Conservation (phyloP, 2,113 vertebrate species). For the Psilopsiagon aurifrons region DNA sequence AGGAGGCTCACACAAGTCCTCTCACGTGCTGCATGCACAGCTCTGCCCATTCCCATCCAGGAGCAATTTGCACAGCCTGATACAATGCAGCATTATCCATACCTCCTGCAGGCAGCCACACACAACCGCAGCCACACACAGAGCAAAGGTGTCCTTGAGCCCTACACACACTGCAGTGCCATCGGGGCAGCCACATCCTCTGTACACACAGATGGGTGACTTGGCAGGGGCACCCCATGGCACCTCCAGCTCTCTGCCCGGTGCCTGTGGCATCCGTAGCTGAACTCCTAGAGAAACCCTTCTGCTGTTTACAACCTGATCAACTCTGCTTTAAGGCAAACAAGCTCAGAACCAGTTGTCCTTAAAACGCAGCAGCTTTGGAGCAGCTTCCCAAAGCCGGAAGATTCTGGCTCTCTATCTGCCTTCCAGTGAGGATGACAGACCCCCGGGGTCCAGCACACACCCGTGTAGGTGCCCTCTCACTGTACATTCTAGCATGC, state of each 20-base stretch:
- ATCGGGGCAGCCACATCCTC: accelerated
- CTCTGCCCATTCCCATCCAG: not conserved
- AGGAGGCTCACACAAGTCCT: not conserved
- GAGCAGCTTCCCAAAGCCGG: not conserved
- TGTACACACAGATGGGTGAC: accelerated
- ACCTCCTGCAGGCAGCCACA: not conserved
- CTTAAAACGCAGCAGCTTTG: not conserved
- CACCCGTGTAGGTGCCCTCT: accelerated
- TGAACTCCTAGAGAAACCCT: not conserved
- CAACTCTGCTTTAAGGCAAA: not conserved
- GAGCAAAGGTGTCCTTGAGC: not conserved
- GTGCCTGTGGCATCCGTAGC: not conserved
- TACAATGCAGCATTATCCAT: accelerated
- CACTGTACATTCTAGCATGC: not conserved
- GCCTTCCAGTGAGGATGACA: not conserved
- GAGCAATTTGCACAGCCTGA: not conserved
- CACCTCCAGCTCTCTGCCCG: not conserved
- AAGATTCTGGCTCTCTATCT: not conserved
- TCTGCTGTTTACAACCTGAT: not conserved
- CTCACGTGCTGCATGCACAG: accelerated
- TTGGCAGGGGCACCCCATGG: not conserved
- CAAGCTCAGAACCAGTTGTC: not conserved
- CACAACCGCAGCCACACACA: not conserved
- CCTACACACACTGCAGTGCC: accelerated
- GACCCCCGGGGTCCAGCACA: not conserved